Evolutionary conservation across 2,888 invertebrate genomes (phyloP).

Genomic region (Invenusta paracnida): DNA sequence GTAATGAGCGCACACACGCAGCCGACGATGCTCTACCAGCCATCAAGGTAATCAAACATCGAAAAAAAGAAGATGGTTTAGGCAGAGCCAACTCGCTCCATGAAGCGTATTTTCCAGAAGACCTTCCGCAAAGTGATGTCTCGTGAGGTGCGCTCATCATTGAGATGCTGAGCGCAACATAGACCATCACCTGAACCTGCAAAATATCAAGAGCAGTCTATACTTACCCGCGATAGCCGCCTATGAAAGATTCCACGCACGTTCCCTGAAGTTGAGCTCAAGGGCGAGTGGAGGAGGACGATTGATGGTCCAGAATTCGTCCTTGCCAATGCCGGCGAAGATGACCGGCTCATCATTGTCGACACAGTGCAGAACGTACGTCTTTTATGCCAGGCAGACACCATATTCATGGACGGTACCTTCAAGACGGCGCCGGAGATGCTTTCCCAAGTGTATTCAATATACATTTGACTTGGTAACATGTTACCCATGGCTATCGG

Average conservation of each 20-base stretch:
- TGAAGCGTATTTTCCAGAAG: not conserved
- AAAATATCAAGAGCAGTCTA: not conserved
- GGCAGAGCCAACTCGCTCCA: not conserved
- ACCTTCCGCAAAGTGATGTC: too few relatives aligned
- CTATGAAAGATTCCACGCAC: not conserved
- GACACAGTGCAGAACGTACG: not conserved
- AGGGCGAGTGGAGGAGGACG: not conserved
- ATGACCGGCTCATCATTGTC: not conserved
- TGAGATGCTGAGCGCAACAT: not conserved
- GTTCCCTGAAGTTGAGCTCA: not conserved
- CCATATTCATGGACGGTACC: not conserved
- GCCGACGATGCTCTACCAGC: not conserved
- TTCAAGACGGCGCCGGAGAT: not conserved
- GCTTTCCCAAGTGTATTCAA: not conserved
- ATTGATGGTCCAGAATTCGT: not conserved
- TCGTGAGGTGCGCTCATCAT: too few relatives aligned
- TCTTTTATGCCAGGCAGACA: not conserved
- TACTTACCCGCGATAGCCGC: not conserved
- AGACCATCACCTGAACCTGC: not conserved
- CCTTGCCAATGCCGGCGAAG: not conserved
- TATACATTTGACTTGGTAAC: not conserved
- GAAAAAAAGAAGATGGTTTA: too few relatives aligned
- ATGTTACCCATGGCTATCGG: not conserved
- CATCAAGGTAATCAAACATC: too few relatives aligned
- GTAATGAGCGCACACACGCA: not conserved